Base-by-base conservation (phyloP, 2,797 vertebrate genomes). In the Microctenopoma lineatum region DNA sequence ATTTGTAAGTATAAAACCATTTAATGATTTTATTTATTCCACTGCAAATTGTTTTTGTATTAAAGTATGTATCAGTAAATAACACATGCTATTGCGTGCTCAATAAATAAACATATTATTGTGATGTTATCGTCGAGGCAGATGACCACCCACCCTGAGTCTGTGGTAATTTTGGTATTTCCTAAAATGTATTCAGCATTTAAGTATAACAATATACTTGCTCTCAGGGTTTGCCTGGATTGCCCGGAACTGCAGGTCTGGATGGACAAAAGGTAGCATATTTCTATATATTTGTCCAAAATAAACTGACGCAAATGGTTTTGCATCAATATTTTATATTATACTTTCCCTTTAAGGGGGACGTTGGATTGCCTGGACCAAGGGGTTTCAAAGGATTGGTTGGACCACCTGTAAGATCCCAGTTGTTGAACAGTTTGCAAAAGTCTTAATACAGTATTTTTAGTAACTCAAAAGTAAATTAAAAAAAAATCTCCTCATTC, bases 201-300 rank as follows among this genome's bases (percentile, higher is more conserved):
- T 32, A 9, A 36, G 1, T 50, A 11, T 41, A 27, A 61, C 59
- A 21, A 34, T 71, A 51, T 75, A 10, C 6, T 80, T 70, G 0
- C 69, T 90, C 70, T 59, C 68, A 99, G 97, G 98, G 98, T 77
- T 90, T 96, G 75, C 95, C 95, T 78, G 97, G 98, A 71, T 93
- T 95, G 70, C 94, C 96, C 90, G 98, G 97, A 91, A 93, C 66
- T 87, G 92, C 92, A 73, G 98, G 98, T 46, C 61, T 89, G 70
- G 87, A 85, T 73, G 98, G 97, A 86, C 91, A 91, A 81, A 98
- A 98, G 95, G 98, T 71, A 70, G 76, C 11, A 56, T 11, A 6
- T 15, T 45, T 32, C 4, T 15, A 50, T 21, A 21, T 21, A 21
- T 21, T 42, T 44, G 0, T 59, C 14, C 8, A 56, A 67, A 70